Conservation (phyloP, 1,140 invertebrate genomes). For the Cyrtorhinus lividipennis region DNA sequence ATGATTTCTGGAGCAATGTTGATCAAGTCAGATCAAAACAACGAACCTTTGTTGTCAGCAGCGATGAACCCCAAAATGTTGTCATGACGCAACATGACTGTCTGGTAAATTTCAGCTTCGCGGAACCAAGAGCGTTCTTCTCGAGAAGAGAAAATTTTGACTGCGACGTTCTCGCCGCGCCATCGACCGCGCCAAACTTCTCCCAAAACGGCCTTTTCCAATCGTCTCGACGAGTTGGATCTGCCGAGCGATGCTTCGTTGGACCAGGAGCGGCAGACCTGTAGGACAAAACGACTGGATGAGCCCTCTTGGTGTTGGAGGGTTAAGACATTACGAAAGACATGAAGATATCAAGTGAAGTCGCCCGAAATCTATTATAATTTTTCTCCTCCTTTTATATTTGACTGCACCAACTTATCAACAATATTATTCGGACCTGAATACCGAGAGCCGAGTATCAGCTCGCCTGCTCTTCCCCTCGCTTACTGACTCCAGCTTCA, state of each 20-base stretch:
- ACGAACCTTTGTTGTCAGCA: conserved; percentile 43
- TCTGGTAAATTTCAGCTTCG: conserved; percentile 83
- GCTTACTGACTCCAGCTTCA: no score
- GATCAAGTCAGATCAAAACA: not conserved
- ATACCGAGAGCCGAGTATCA: no score
- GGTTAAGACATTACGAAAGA: not conserved
- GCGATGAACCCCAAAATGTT: conserved; percentile 87
- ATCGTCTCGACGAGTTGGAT: conserved; percentile 61
- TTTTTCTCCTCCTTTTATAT: no score
- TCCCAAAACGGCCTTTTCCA: conserved; percentile 70
- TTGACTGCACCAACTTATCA: no score
- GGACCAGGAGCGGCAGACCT: conserved; percentile 63
- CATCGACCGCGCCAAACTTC: conserved; percentile 79
- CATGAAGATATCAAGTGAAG: not conserved
- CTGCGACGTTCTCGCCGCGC: conserved; percentile 76
- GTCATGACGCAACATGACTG: conserved; percentile 68
- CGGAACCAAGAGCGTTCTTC: conserved; percentile 79
- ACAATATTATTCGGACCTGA: no score
- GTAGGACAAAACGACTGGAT: conserved; percentile 5
- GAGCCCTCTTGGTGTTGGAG: not conserved
- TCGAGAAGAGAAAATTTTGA: conserved; percentile 79
- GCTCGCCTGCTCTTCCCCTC: no score
- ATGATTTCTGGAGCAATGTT: not conserved
- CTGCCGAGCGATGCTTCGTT: conserved; percentile 63
- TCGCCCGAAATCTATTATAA: not conserved